Base-by-base conservation (phyloP, 2,797 vertebrate species). In the Silurus aristotelis region DNA sequence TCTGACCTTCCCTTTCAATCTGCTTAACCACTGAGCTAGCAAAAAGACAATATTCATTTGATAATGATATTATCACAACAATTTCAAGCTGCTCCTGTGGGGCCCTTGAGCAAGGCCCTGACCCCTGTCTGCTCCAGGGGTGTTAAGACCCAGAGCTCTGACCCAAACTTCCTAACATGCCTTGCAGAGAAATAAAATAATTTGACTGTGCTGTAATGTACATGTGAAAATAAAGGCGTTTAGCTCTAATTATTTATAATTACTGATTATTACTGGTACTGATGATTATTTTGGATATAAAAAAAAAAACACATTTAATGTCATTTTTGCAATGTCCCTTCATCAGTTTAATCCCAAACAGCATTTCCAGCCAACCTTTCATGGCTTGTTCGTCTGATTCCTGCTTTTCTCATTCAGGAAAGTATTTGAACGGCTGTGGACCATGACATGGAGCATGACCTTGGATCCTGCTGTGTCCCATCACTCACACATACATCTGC, bases 321-420 rank as follows among this genome's bases (percentile, higher is more conserved):
- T 14, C 1, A 60, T 60, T 82, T 70, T 82, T 22, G 27, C 20
- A 4, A 5, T 60, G 25, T 58, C 56, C 38, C 52, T 27, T 19
- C 58, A 38, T 77, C 66, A 67, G 31, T 80, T 85, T 61, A 9
- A 9, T 61, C 8, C 66, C n/a, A n/a, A 77, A 77, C 52, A 76
- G 19, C 75, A 52, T 64, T 84, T 76, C 72, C 66, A 73, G 77
- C 56, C 58, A 15, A 70, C 46, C 12, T 60, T 71, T 88, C 61
- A 55, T 87, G 66, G 52, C 67, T n/a, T 61, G 67, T 27, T 75
- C 46, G 52, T 48, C 79, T 46, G 20, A 76, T 58, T 61, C 84
- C 89, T 89, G 89, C 31, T 87, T 88, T 88, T 88, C 85, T 80
- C 85, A 87, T 89, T 85, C 83, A 67, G 68, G 82, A 55, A 84